These are phyloP conservation scores for Aporrectodea caliginosa DNA, from an alignment of 1,140 invertebrate genomes.

Conservation along the genomic window DNA sequence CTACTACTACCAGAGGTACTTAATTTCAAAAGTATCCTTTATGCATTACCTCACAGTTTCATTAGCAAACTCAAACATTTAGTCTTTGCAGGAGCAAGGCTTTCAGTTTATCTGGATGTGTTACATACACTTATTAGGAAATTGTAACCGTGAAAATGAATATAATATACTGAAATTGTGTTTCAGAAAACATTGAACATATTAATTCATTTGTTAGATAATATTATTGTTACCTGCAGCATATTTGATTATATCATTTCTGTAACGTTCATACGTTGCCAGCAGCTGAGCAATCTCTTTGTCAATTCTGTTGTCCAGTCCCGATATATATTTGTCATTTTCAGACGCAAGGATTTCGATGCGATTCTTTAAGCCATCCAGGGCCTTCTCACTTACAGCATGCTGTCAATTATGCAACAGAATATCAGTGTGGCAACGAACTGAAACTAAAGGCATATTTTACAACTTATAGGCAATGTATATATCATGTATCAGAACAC, in stretches of 20 bases:
- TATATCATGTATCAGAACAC: no score
- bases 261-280: conserved; percentile 50
- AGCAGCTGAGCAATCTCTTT: conserved; percentile 50
- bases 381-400: conserved; percentile 45
- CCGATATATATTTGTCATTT: conserved; percentile 22
- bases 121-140: no score
- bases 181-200: no score
- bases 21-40: no score
- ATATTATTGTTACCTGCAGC: conserved; percentile 46
- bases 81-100: no score
- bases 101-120: no score
- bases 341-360: conserved; percentile 28
- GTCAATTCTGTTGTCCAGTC: conserved; percentile 50
- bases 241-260: conserved; percentile 52
- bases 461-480: not conserved
- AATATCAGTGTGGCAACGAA: not conserved
- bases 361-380: conserved; percentile 36
- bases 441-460: conserved; percentile 1
- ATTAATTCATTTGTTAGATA: no score
- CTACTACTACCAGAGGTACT: no score
- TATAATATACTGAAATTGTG: no score
- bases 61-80: no score
- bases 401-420: conserved; percentile 39
- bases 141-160: no score
- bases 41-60: no score